Conservation (phyloP, 2,888 invertebrate genomes). For the Balanococcus diminutus region DNA sequence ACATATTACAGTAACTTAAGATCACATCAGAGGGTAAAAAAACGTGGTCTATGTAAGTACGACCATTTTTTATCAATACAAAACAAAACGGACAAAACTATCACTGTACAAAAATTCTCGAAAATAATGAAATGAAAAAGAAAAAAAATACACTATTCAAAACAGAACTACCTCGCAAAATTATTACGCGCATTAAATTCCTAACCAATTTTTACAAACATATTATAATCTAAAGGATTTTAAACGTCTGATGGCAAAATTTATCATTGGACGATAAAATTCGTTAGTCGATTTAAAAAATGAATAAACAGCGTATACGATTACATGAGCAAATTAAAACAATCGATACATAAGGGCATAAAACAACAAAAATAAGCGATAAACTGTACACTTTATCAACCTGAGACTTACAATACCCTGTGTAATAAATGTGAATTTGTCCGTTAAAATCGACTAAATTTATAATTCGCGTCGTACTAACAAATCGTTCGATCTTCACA, state of each 20-base stretch:
- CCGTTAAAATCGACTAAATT: not conserved
- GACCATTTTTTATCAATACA: not conserved
- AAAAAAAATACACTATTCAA: not conserved
- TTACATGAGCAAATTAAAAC: not conserved
- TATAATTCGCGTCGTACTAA: not conserved
- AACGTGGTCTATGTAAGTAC: too few relatives aligned
- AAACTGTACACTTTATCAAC: not conserved
- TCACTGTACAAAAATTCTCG: not conserved
- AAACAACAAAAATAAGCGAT: not conserved
- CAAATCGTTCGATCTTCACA: not conserved
- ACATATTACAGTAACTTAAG: conserved; percentile 24
- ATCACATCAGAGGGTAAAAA: conserved; percentile 27
- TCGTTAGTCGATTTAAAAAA: not conserved
- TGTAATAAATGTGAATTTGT: not conserved
- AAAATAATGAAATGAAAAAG: not conserved
- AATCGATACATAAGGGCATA: not conserved
- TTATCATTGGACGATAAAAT: not conserved
- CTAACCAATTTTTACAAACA: too few relatives aligned
- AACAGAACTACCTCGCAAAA: not conserved
- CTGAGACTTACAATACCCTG: conserved; percentile 3
- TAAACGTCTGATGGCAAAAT: not conserved
- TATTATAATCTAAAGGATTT: not conserved
- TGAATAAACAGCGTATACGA: not conserved
- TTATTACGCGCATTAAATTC: not conserved
- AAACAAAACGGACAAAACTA: not conserved